Conservation (phyloP, 2,113 vertebrate species). For the Acinonyx jubatus region DNA sequence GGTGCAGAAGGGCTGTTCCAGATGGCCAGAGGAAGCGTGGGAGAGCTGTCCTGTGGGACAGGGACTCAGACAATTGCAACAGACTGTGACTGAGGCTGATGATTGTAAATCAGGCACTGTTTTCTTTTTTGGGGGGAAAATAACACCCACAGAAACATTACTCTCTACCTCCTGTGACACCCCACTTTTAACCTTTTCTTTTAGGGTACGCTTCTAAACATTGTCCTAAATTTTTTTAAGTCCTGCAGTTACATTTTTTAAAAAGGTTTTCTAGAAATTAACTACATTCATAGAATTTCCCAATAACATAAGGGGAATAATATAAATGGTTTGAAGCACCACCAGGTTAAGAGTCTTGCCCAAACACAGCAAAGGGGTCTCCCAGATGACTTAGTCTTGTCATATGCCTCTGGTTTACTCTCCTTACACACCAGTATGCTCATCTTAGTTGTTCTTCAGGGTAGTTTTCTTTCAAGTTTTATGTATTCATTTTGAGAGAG, state of each 20-base stretch:
- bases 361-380: background rate
- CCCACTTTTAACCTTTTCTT: background rate
- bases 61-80: background rate
- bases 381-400: background rate
- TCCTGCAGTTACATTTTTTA: background rate
- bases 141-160: background rate
- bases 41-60: background rate
- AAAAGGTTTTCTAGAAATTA: background rate
- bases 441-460: background rate
- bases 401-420: background rate
- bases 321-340: background rate
- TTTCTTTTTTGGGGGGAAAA: background rate
- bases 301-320: background rate
- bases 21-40: background rate
- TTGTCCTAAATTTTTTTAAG: background rate
- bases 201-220: background rate
- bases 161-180: background rate
- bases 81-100: background rate
- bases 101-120: conserved; percentile 57
- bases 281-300: background rate
- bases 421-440: background rate
- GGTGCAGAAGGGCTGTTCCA: background rate
- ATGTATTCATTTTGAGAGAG: too few species aligned
- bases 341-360: background rate
- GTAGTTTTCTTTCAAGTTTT: background rate